Evolutionary conservation across 2,113 vertebrate species (phyloP), one percentile per base, ranked within the genome.

Genomic region (Ailuropoda melanoleuca): DNA sequence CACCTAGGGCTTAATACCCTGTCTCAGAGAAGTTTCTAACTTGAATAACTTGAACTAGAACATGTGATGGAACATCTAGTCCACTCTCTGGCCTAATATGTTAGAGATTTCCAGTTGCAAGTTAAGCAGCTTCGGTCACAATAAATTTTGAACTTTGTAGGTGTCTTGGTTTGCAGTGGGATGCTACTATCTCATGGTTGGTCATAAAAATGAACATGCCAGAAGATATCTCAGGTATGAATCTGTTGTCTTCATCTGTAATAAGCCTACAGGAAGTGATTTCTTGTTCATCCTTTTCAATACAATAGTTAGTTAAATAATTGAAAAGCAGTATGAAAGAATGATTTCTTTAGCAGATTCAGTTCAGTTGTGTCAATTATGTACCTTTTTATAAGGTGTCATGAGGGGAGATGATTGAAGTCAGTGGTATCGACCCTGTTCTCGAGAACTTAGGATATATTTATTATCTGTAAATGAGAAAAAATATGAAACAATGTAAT

Each of bases 121-220:
- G 43, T 43, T 53, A 14, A 39, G 13, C 5, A 7, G 86, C 68
- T 97, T 64, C 97, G 95, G 53, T 97, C 23, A 96, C 86, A 58
- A 0, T 97, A 34, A 84, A 1, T 92, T 98, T 97, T 98, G 50
- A 88, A 94, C 97, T 96, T 94, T 97, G 56, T 97, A 99, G 99
- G 99, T 99, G 1, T 99, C 99, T 1, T 99, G 99, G 99, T 99
- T 99, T 99, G 99, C 99, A 82, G 99, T 99, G 93, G 99, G 99
- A 80, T 99, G 99, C 98, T 99, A 99, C 93, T 99, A 99, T 98
- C 99, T 99, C 91, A 99, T 99, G 99, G 99, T 99, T 48, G 99
- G 99, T 56, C 99, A 99, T 97, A 99, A 99, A 99, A 99, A 99
- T 64, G 99, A 99, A 95, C 99, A 99, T 39, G 99, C 99, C 72